phyloP scores from a whole-genome alignment of 2,797 vertebrate genomes.

The Rallus crepitans region DNA sequence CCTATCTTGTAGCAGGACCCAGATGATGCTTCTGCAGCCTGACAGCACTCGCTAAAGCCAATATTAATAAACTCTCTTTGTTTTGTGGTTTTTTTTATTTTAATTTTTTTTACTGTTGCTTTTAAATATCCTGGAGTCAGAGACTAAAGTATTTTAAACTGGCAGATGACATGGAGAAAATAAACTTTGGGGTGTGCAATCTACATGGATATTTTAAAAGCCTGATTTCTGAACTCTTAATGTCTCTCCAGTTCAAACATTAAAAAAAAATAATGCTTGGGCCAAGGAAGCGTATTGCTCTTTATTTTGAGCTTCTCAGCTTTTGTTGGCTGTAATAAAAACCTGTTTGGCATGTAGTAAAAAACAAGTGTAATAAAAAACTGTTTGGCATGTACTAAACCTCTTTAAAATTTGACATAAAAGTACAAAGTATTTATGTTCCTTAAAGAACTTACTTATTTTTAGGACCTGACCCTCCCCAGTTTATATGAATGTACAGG shows the following conservation, averaged over 20 bases:
- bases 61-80: not conserved
- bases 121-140: not conserved
- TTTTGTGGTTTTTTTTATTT: too few relatives aligned
- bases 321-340: not conserved
- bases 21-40: not conserved
- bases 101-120: not conserved
- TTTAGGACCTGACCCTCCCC: not conserved
- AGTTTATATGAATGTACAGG: not conserved
- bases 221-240: not conserved
- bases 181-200: not conserved
- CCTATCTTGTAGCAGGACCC: accelerated
- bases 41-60: not conserved
- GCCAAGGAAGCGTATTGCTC: not conserved
- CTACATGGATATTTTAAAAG: not conserved
- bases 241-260: not conserved
- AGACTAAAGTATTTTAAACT: not conserved
- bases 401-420: not conserved
- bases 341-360: not conserved
- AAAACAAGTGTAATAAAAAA: not conserved
- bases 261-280: not conserved
- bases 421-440: not conserved
- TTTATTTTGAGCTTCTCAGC: not conserved
- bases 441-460: not conserved
- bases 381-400: not conserved
- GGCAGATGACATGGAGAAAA: not conserved